These are phyloP conservation scores for Ondatra zibethicus DNA, from an alignment of 2,113 vertebrate species.

Conservation along the genomic window DNA sequence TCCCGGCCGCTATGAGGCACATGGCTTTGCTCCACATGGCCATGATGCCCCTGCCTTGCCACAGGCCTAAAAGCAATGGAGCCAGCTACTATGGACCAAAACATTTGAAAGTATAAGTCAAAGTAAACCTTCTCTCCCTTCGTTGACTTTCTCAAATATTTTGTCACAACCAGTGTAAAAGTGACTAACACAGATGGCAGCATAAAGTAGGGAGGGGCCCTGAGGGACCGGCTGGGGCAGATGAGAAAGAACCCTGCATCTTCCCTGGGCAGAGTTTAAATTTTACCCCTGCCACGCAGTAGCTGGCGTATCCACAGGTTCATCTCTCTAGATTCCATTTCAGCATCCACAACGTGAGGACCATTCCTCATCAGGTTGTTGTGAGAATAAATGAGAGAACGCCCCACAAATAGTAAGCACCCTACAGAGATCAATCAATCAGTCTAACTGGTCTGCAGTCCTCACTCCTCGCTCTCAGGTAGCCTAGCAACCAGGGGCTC, in stretches of 20 bases:
- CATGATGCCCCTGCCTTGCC: not conserved
- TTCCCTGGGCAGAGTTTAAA: not conserved
- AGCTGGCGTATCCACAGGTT: not conserved
- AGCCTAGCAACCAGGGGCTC: conserved; percentile 58
- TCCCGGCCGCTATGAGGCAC: too few species aligned
- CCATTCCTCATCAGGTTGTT: not conserved
- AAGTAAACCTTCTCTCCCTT: not conserved
- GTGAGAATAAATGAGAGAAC: conserved; percentile 64
- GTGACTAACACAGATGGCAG: not conserved
- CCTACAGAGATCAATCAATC: conserved; percentile 39
- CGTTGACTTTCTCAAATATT: not conserved
- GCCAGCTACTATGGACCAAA: not conserved
- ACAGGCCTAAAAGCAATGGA: not conserved
- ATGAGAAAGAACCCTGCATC: not conserved
- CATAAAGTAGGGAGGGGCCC: not conserved
- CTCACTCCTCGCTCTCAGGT: not conserved
- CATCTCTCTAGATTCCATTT: not conserved
- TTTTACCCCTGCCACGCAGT: not conserved
- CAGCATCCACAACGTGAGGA: not conserved
- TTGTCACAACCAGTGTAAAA: not conserved
- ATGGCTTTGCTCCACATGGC: not conserved
- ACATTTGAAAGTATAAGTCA: not conserved
- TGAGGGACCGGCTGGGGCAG: not conserved
- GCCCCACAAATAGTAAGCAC: conserved; percentile 42
- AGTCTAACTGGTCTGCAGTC: not conserved